A percentile compares a stretch with the other conserved stretches of the same genome.
Conservation (phyloP, 1,140 invertebrate species). For the Adelges cooleyi region DNA sequence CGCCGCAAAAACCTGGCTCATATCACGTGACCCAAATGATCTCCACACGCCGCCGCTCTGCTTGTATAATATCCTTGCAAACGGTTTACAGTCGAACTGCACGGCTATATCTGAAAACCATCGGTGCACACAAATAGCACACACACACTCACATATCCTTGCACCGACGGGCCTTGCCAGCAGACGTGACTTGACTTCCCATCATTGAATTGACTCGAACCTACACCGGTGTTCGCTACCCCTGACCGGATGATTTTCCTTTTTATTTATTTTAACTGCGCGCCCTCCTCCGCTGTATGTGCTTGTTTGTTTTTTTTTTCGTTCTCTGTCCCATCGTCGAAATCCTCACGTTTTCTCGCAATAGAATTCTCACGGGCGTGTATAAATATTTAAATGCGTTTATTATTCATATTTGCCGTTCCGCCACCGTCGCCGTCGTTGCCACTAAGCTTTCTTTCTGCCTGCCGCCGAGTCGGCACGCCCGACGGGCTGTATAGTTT, state of each 20-base stretch:
- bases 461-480: background rate
- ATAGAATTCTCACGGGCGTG: constrained; percentile 18
- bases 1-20: constrained; percentile 16
- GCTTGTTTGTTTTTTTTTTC: too few species aligned
- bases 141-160: background rate
- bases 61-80: background rate
- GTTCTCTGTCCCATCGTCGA: background rate
- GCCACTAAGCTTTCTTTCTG: too few species aligned
- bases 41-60: background rate
- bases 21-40: constrained; percentile 24
- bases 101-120: constrained; percentile 13
- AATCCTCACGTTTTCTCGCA: constrained; percentile 1
- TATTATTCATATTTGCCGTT: constrained; percentile 15
- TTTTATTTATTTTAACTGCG: background rate
- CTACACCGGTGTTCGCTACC: background rate
- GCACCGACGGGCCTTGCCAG: background rate
- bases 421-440: background rate
- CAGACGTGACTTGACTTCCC: constrained; percentile 9
- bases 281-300: too few species aligned
- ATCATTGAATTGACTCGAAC: background rate
- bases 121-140: background rate
- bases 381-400: constrained; percentile 26
- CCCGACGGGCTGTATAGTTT: too few species aligned
- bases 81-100: constrained; percentile 3
- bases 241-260: background rate